Percentiles rank a stretch among this genome's conserved stretches.
Conservation (phyloP, 2,797 vertebrate species). For the Oophaga sylvatica region DNA sequence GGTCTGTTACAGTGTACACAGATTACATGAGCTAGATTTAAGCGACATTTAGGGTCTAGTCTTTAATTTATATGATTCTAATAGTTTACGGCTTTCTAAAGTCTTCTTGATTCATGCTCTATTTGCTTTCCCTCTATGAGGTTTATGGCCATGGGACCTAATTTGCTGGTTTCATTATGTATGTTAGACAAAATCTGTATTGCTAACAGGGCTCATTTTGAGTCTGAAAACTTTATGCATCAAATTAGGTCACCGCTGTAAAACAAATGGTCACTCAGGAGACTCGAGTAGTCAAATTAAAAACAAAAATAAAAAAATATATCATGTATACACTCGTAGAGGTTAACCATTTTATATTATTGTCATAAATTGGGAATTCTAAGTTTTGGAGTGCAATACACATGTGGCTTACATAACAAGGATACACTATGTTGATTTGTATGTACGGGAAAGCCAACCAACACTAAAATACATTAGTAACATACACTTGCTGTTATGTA, state of each 20-base stretch:
- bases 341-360: conserved; percentile 35
- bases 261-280: conserved; percentile 72
- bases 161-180: conserved; percentile 79
- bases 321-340: conserved; percentile 13
- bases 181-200: conserved; percentile 77
- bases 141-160: conserved; percentile 78
- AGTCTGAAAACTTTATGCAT: conserved; percentile 71
- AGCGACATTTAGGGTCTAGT: conserved; percentile 67
- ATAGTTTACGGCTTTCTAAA: conserved; percentile 76
- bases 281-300: conserved; percentile 68
- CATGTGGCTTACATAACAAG: conserved; percentile 32
- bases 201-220: conserved; percentile 73
- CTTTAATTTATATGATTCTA: conserved; percentile 74
- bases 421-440: background rate
- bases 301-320: conserved; percentile 40
- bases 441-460: conserved; percentile 13
- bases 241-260: conserved; percentile 69
- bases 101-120: conserved; percentile 77
- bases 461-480: conserved; percentile 4
- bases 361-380: background rate
- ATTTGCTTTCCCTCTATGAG: conserved; percentile 76
- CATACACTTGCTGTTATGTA: background rate
- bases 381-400: conserved; percentile 7
- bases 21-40: conserved; percentile 63
- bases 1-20: conserved; percentile 60